Evolutionary conservation across 2,888 invertebrate species (phyloP).

Genomic region (Cybosia mesomella): DNA sequence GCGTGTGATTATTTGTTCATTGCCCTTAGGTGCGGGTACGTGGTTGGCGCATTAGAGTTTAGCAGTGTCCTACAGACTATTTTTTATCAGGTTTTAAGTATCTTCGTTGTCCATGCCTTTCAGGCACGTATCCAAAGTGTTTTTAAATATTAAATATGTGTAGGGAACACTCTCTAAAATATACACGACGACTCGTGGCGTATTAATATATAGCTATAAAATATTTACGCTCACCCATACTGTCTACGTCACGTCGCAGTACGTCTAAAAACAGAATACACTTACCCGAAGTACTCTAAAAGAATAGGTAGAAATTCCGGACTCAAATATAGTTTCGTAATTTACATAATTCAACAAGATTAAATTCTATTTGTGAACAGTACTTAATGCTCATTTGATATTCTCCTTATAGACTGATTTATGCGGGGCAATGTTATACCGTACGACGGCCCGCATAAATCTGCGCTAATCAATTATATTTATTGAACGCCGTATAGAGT

Average conservation of each 20-base stretch:
- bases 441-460: constrained; percentile 11
- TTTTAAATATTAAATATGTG: too few species aligned
- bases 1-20: too few species aligned
- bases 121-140: too few species aligned
- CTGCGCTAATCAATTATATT: background rate
- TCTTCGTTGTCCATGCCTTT: too few species aligned
- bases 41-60: too few species aligned
- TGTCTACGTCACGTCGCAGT: background rate
- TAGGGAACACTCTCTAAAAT: too few species aligned
- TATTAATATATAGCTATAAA: too few species aligned
- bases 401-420: constrained; percentile 3
- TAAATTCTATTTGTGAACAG: background rate
- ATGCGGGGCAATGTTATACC: background rate
- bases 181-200: too few species aligned
- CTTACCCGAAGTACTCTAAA: background rate
- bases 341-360: constrained; percentile 8
- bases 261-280: background rate
- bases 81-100: too few species aligned
- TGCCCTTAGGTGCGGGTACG: too few species aligned
- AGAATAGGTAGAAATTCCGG: background rate
- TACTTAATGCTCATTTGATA: constrained; percentile 8
- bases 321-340: background rate
- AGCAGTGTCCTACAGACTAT: too few species aligned
- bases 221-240: background rate
- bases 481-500: background rate